These are phyloP conservation scores for Xenopus tropicalis DNA, from an alignment of 2,113 vertebrate genomes.

Conservation along the genomic window DNA sequence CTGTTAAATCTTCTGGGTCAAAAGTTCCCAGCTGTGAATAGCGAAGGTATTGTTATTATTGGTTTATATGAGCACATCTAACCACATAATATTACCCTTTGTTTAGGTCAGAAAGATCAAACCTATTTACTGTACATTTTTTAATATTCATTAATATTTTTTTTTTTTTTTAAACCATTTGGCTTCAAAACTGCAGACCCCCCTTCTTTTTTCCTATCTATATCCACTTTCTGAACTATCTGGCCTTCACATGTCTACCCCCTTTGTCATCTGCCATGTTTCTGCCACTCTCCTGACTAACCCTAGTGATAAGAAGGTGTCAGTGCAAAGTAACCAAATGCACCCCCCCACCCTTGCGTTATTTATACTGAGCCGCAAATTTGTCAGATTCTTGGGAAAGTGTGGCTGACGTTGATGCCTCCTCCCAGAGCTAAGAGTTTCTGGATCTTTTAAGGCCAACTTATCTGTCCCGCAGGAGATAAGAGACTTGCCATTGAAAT, in stretches of 20 bases:
- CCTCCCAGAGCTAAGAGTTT: conserved; percentile 32
- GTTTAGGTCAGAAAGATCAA: too few relatives aligned
- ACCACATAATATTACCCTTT: too few relatives aligned
- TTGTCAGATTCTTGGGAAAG: conserved; percentile 61
- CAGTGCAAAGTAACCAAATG: conserved; percentile 70
- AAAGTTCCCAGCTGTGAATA: too few relatives aligned
- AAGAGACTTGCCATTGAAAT: conserved; percentile 50
- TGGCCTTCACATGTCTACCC: background rate
- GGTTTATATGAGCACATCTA: too few relatives aligned
- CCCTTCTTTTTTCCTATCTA: background rate
- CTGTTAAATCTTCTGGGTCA: too few relatives aligned
- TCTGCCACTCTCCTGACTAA: conserved; percentile 60
- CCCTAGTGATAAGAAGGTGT: conserved; percentile 82
- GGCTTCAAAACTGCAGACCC: too few relatives aligned
- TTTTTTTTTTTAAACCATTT: too few relatives aligned
- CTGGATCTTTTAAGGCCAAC: conserved; percentile 55
- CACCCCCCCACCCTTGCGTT: conserved; percentile 56
- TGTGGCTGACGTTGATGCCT: conserved; percentile 54
- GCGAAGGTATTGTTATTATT: too few relatives aligned
- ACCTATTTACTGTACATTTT: too few relatives aligned
- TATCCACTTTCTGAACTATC: conserved; percentile 22
- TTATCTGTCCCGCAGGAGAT: conserved; percentile 52
- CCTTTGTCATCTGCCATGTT: conserved; percentile 64
- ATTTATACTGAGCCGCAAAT: conserved; percentile 60
- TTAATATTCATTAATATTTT: too few relatives aligned